Evolutionary conservation across 2,797 vertebrate species (phyloP), one percentile per base, ranked within the genome.

Genomic region (Argyrosomus regius): DNA sequence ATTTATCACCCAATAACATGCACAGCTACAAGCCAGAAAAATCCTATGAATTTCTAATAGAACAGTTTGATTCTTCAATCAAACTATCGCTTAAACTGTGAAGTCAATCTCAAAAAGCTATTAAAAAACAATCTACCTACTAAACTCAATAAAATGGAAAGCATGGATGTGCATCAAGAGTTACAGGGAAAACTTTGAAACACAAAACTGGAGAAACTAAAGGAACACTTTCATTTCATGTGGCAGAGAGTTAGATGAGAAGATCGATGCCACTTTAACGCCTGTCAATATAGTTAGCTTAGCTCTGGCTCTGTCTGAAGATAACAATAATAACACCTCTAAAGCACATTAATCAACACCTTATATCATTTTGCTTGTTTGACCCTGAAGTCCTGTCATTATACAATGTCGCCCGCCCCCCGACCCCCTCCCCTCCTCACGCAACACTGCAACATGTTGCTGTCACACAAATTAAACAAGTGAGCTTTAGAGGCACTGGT

Each of bases 21-120:
- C 54, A 61, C 43, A 17, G 16, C 45, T 53, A 53, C 9, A 28
- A 31, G 14, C 54, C n/a, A 60, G 65, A 64, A 69, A 70, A 77
- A 72, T 59, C 17, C 14, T 20, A 50, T 61, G 14, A 75, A 72
- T 62, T 22, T 69, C 39, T 22, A 74, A 58, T 62, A 31, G 77
- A 81, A 39, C 56, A 3, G 46, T 80, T 72, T 45, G 26, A 69
- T 41, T 28, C 16, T 41, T 78, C 18, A 77, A n/a, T 65, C 35
- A 45, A 62, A 72, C 17, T 24, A n/a, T 13, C 18, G 9, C 26
- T 5, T 26, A 53, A 65, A 31, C 13, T 49, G 5, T 24, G 50
- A 46, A 48, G 16, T n/a, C 45, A 48, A 26, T 67, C 35, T 70
- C 17, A 45, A 57, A 75, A 72, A 22, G 54, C 39, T 31, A n/a